Evolutionary conservation across 2,113 vertebrate genomes (phyloP), one percentile per base, ranked within the genome.

Genomic region (Turdus rufiventris): DNA sequence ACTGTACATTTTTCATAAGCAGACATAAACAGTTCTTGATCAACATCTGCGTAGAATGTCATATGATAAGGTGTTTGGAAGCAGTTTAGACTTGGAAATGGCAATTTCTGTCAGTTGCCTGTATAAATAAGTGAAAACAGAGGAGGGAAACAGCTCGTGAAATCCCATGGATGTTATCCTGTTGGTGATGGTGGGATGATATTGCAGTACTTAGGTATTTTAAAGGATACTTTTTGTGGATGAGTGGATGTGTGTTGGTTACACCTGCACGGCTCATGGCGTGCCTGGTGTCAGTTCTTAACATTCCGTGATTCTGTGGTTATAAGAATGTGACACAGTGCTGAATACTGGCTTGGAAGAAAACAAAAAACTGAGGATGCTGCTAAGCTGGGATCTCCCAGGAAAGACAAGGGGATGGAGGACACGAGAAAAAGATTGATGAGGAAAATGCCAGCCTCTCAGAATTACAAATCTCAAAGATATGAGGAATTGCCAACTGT

Each of bases 251-350:
- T 25, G 14, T 81, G 9, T n/a, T 71, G 48, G 7, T 34, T 53
- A 6, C 4, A 1, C 13, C 10, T 63, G 21, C 1, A 1, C 40
- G 50, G 58, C 11, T 38, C 23, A 8, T 3, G 20, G n/a, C 40
- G 26, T 63, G 20, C 16, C 28, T 42, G 12, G 12, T 14, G 2
- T 23, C 34, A 25, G 18, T 65, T 66, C 33, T 73, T 43, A 24
- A 13, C 36, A 14, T 40, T 62, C 20, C 40, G 1, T 47, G 24
- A 17, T 62, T 54, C 29, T 4, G 2, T 11, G 24, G 29, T 24
- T 29, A 4, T 48, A 5, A 14, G 48, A 42, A 43, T 10, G 13
- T 68, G 38, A 80, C 24, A 18, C 34, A 50, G 18, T 6, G 5
- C 38, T 62, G 31, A 85, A 73, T 61, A 38, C 34, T 70, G 42